Conservation (phyloP, 2,113 vertebrate species). For the Jacana jacana region DNA sequence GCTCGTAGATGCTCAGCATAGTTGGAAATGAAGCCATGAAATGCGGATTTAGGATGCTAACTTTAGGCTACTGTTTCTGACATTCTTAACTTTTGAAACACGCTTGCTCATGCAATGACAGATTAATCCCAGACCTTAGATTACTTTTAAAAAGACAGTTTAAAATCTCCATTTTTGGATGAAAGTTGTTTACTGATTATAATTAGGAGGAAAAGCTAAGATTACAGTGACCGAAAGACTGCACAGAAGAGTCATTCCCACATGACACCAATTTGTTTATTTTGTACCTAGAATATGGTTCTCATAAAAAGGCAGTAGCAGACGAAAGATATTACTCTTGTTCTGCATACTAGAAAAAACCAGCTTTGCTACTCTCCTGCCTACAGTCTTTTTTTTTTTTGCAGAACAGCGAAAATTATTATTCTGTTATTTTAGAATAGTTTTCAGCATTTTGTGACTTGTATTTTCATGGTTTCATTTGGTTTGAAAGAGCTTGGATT, state of each 20-base stretch:
- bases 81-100: constrained; percentile 40
- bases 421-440: constrained; percentile 18
- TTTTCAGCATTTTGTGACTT: not conserved
- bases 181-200: not conserved
- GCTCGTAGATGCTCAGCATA: constrained; percentile 28
- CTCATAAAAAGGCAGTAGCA: constrained; percentile 6
- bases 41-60: constrained; percentile 61
- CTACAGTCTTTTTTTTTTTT: not conserved
- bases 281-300: constrained; percentile 28
- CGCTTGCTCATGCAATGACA: not conserved
- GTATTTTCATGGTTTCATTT: not conserved
- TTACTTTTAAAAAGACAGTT: not conserved
- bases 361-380: not conserved
- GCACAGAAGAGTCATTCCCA: not conserved
- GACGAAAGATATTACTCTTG: not conserved
- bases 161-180: not conserved
- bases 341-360: not conserved
- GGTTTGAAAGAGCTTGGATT: constrained; percentile 26
- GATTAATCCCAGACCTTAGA: not conserved
- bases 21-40: constrained; percentile 58
- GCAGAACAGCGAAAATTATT: not conserved
- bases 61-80: constrained; percentile 55
- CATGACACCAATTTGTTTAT: not conserved
- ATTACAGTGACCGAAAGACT: not conserved
- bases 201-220: not conserved